Evolutionary conservation across 2,888 invertebrate species (phyloP).

Genomic region (Polyommatus iphigenia): DNA sequence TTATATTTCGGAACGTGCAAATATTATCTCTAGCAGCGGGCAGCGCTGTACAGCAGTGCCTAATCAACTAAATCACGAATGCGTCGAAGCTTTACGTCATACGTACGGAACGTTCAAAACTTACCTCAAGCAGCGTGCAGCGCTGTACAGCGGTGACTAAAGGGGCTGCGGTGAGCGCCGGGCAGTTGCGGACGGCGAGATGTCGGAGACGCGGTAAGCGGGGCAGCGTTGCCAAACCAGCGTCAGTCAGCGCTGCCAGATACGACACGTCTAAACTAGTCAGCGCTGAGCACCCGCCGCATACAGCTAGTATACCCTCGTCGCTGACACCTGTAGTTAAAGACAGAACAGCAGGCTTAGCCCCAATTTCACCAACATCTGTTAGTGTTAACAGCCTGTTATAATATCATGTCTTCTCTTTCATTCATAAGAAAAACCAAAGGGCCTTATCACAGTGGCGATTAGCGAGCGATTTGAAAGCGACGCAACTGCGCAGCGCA

Average conservation of each 20-base stretch:
- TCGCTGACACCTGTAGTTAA: conserved; percentile 57
- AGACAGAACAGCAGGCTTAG: not conserved
- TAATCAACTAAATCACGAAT: conserved; percentile 38
- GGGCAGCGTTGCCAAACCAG: conserved; percentile 50
- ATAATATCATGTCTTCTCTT: too few relatives aligned
- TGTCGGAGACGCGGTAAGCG: conserved; percentile 45
- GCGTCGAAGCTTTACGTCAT: too few relatives aligned
- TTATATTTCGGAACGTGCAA: too few relatives aligned
- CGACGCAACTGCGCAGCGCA: too few relatives aligned
- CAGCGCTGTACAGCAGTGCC: conserved; percentile 51
- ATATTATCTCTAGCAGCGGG: conserved; percentile 50
- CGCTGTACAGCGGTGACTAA: conserved; percentile 49
- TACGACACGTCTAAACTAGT: conserved; percentile 62
- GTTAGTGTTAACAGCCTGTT: too few relatives aligned
- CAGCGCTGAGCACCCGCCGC: conserved; percentile 53
- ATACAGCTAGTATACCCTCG: conserved; percentile 58
- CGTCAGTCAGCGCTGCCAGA: conserved; percentile 56
- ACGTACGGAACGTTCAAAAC: too few relatives aligned
- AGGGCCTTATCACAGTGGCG: too few relatives aligned
- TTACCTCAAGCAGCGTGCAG: conserved; percentile 55
- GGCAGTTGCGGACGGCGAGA: conserved; percentile 52
- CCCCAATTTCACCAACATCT: too few relatives aligned
- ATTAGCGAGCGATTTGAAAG: too few relatives aligned
- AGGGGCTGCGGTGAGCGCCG: conserved; percentile 53
- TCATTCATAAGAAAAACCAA: too few relatives aligned